These are phyloP conservation scores for Saccostrea cuccullata DNA, from an alignment of 1,140 invertebrate genomes.

Conservation along the genomic window DNA sequence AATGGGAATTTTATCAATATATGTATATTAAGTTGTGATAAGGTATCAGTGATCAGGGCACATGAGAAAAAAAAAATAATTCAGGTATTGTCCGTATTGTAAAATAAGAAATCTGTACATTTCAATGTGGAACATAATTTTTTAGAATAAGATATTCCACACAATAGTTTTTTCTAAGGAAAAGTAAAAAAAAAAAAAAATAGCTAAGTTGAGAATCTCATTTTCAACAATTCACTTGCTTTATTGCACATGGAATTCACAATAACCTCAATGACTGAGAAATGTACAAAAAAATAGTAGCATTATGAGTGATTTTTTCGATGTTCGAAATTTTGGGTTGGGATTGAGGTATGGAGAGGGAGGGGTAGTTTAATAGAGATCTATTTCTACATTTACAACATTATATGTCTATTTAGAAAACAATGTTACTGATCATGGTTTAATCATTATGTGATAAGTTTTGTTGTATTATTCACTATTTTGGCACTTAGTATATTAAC, in stretches of 20 bases:
- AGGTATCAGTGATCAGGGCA: background rate
- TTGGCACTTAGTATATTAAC: conserved; percentile 5
- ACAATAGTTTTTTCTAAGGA: too few relatives aligned
- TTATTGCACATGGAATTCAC: too few relatives aligned
- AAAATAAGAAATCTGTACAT: too few relatives aligned
- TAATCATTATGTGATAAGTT: background rate
- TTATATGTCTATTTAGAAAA: background rate
- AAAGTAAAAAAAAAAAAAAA: too few relatives aligned
- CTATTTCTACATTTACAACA: conserved; percentile 1
- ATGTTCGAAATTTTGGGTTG: background rate
- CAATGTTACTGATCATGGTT: background rate
- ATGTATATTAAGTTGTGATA: too few relatives aligned
- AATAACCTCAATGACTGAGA: too few relatives aligned
- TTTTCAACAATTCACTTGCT: too few relatives aligned
- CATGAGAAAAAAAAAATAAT: background rate
- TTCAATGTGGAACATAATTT: too few relatives aligned
- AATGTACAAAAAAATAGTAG: too few relatives aligned
- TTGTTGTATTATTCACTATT: background rate
- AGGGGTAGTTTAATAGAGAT: background rate
- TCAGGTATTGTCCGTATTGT: background rate
- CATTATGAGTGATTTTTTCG: background rate
- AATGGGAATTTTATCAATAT: background rate
- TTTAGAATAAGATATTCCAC: too few relatives aligned
- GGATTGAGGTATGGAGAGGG: background rate
- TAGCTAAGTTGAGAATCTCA: too few relatives aligned